Conservation (phyloP, 2,888 invertebrate genomes). For the Epinotia ramella region DNA sequence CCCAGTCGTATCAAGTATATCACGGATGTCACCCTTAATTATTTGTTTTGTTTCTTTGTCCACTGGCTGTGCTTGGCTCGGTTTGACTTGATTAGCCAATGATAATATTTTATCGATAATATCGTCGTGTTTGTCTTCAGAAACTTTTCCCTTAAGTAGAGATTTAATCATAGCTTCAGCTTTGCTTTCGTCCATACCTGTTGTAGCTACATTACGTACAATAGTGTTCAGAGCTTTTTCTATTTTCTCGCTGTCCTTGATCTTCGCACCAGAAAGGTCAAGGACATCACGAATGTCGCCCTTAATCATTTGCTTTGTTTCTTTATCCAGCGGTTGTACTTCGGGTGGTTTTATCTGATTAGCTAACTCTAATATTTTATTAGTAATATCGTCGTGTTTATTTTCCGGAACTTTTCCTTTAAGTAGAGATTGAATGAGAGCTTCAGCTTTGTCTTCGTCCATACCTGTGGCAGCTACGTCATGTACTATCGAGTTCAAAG, state of each 20-base stretch:
- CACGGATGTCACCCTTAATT: neutral
- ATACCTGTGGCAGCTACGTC: neutral
- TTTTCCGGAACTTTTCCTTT: conserved; percentile 3
- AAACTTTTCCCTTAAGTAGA: neutral
- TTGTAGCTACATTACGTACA: neutral
- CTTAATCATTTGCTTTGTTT: conserved; percentile 31
- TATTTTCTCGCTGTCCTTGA: conserved; percentile 40
- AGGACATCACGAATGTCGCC: conserved; percentile 48
- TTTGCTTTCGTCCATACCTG: neutral
- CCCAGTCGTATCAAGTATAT: conserved; percentile 9
- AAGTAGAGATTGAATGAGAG: neutral
- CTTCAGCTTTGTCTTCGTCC: conserved; percentile 3
- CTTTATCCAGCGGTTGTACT: neutral
- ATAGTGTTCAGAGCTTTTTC: conserved; percentile 38
- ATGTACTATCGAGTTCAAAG: neutral
- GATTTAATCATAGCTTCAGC: neutral
- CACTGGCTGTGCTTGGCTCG: too few species aligned
- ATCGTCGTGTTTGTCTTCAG: neutral
- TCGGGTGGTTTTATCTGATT: neutral
- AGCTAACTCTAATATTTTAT: neutral
- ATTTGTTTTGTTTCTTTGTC: too few species aligned
- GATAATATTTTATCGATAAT: neutral
- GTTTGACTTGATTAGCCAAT: neutral
- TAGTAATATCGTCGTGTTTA: neutral
- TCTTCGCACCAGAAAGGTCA: conserved; percentile 28